These are phyloP conservation scores for Argyra leucocephala DNA, from an alignment of 2,888 invertebrate species.

Conservation along the genomic window DNA sequence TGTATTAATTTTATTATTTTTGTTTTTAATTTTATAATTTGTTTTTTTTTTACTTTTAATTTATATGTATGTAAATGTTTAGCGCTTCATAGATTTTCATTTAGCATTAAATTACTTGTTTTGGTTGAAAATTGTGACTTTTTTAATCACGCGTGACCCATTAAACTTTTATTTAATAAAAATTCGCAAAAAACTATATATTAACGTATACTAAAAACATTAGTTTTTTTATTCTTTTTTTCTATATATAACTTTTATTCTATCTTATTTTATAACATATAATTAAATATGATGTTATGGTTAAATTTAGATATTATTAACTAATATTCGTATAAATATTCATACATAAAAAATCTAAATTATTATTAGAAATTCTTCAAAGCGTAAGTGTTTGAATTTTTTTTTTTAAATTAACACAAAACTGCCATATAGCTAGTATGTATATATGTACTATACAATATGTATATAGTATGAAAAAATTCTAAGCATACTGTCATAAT, in stretches of 20 bases:
- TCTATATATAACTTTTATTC: background rate
- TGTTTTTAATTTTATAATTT: background rate
- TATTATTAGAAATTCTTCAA: no score
- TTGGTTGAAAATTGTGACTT: constrained; percentile 11
- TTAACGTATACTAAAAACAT: background rate
- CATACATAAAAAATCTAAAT: no score
- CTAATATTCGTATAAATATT: no score
- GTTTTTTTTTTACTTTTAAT: background rate
- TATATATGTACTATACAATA: no score
- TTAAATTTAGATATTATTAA: no score
- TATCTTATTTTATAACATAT: constrained; percentile 7
- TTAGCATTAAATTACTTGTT: constrained; percentile 25
- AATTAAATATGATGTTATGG: constrained; percentile 22
- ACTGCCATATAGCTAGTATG: no score
- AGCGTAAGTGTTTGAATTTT: no score
- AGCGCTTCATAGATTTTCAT: constrained; percentile 23
- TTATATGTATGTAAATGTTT: background rate
- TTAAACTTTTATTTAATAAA: constrained; percentile 7
- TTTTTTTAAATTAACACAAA: no score
- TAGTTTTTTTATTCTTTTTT: constrained; percentile 7
- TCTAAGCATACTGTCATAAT: no score
- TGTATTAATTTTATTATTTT: no score
- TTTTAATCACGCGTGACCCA: constrained; percentile 10
- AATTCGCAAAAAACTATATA: background rate
- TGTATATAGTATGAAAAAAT: no score